A percentile compares a stretch with the other conserved stretches of the same genome.
phyloP scores from a whole-genome alignment of 2,797 vertebrate species.

The Mus spretus region DNA sequence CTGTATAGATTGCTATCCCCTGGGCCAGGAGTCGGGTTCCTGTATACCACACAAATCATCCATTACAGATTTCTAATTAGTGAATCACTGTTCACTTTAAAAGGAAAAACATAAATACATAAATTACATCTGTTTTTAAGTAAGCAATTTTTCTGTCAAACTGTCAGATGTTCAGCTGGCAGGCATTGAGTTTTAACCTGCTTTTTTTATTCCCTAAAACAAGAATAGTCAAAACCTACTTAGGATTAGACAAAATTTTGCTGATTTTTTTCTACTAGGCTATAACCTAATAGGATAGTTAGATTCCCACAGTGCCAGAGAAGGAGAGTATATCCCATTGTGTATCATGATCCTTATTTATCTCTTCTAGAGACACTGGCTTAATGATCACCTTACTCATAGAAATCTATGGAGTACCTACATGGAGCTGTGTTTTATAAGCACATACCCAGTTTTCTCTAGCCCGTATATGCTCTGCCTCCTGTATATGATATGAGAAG shows the following conservation, averaged over 20 bases:
- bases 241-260: background rate
- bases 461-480: background rate
- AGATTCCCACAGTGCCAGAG: background rate
- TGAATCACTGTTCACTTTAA: constrained; percentile 46
- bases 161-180: background rate
- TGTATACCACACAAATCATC: constrained; percentile 23
- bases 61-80: constrained; percentile 72
- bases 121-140: constrained; percentile 34
- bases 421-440: background rate
- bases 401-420: background rate
- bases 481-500: background rate
- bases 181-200: constrained; percentile 28
- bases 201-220: constrained; percentile 8
- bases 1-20: constrained; percentile 38
- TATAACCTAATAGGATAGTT: background rate
- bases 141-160: background rate
- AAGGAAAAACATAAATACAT: constrained; percentile 30
- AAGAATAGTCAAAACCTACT: background rate
- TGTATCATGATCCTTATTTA: background rate
- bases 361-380: background rate
- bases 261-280: background rate
- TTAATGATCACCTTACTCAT: constrained; percentile 2
- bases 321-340: background rate
- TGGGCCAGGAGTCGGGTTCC: constrained; percentile 56
- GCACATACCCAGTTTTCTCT: background rate